phyloP scores from a whole-genome alignment of 2,797 vertebrate species.

The Taeniopygia guttata region DNA sequence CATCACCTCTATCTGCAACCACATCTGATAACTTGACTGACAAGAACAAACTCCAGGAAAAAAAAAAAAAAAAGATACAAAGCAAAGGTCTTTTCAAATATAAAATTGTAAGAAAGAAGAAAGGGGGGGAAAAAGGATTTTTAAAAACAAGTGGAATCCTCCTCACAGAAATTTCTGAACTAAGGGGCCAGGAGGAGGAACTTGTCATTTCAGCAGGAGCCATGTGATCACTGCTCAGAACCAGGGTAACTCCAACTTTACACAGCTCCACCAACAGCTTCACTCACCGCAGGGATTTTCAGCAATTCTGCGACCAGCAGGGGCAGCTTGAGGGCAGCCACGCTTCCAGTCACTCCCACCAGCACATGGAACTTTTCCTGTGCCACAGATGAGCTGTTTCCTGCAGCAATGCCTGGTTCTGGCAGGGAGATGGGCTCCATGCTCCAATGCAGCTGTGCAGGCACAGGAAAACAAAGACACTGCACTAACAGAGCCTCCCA shows the following conservation, averaged over 20 bases:
- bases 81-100: neutral
- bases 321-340: constrained; percentile 91
- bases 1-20: neutral
- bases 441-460: neutral
- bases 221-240: neutral
- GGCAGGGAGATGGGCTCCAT: neutral
- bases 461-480: neutral
- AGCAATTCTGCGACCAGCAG: constrained; percentile 81
- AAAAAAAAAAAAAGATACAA: neutral
- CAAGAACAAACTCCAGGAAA: neutral
- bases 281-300: constrained; percentile 84
- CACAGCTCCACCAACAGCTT: neutral
- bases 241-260: neutral
- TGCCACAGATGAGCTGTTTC: accelerated
- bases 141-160: neutral
- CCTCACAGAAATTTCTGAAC: neutral
- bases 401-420: neutral
- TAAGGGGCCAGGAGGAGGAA: neutral
- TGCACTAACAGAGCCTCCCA: accelerated
- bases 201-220: neutral
- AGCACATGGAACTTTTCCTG: constrained; percentile 69
- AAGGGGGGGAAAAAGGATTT: neutral
- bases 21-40: neutral
- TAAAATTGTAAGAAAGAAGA: accelerated
- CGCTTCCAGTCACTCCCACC: constrained; percentile 91